A percentile compares a stretch with the other conserved stretches of the same genome.
These are phyloP conservation scores for Piprites chloris DNA, from an alignment of 2,113 vertebrate genomes.

Conservation along the genomic window DNA sequence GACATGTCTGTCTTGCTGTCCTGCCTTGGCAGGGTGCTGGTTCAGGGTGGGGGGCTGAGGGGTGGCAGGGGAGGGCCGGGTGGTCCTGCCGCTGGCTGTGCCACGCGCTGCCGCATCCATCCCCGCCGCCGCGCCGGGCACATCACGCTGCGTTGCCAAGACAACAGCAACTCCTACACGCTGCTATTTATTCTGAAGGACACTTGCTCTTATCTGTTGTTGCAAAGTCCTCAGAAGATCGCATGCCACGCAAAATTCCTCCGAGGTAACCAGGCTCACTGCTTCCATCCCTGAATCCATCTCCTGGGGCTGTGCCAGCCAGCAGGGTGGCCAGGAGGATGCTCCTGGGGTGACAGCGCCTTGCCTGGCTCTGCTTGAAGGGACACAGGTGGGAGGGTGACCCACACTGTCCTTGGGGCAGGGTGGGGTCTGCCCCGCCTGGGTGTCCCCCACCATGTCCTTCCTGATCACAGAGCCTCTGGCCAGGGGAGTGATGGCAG, in stretches of 20 bases:
- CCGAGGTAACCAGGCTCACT: neutral
- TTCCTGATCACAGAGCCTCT: neutral
- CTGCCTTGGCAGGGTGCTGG: neutral
- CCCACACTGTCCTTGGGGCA: neutral
- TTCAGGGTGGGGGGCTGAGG: neutral
- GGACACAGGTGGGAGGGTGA: neutral
- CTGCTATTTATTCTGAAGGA: constrained; percentile 66
- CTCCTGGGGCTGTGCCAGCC: neutral
- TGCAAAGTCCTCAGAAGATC: constrained; percentile 38
- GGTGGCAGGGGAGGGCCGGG: neutral
- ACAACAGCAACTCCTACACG: constrained; percentile 69
- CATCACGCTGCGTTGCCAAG: constrained; percentile 69
- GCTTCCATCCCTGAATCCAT: neutral
- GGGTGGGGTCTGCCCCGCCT: fast-evolving
- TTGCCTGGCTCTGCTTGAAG: fast-evolving
- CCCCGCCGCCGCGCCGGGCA: constrained; percentile 4
- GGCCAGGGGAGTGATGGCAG: neutral
- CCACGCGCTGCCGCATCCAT: constrained; percentile 6
- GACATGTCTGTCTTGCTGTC: fast-evolving
- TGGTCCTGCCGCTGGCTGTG: neutral
- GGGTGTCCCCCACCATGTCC: fast-evolving
- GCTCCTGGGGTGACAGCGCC: neutral
- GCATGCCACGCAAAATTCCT: neutral
- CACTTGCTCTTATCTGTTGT: constrained; percentile 57
- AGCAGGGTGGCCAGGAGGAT: fast-evolving